A percentile compares a stretch with the other conserved stretches of the same genome.
Conservation (phyloP, 2,113 vertebrate species). For the Melozone crissalis region DNA sequence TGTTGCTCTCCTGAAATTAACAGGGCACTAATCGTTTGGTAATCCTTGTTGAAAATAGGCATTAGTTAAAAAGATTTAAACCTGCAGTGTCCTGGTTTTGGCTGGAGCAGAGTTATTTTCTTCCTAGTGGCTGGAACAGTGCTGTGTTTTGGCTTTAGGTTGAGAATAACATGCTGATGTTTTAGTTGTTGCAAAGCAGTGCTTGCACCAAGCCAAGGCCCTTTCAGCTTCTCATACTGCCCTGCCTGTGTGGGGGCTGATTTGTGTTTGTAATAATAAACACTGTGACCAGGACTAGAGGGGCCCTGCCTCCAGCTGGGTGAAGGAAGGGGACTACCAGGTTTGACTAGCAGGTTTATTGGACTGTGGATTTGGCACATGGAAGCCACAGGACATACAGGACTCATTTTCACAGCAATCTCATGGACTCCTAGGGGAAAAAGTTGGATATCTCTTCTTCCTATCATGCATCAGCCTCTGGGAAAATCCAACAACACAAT, state of each 20-base stretch:
- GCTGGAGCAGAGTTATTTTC: background rate
- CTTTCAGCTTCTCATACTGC: background rate
- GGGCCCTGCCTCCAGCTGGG: background rate
- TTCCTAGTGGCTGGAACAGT: background rate
- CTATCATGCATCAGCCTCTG: background rate
- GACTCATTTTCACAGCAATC: background rate
- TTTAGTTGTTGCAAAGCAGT: background rate
- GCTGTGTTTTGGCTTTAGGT: background rate
- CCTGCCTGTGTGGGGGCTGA: accelerated
- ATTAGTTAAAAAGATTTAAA: background rate
- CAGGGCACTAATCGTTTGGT: background rate
- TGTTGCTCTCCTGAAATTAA: background rate
- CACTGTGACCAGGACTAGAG: background rate
- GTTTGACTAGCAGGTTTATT: background rate
- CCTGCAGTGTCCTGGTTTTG: background rate
- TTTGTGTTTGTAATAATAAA: background rate
- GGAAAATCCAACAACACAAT: background rate
- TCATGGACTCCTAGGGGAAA: background rate
- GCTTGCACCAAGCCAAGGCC: background rate
- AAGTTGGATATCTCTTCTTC: background rate
- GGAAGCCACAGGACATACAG: background rate
- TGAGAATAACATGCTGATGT: background rate
- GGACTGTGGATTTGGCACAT: background rate
- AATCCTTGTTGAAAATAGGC: background rate
- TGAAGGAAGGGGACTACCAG: background rate